Evolutionary conservation across 2,797 vertebrate genomes (phyloP), one percentile per base, ranked within the genome.

Genomic region (Toxotes lorentzi): DNA sequence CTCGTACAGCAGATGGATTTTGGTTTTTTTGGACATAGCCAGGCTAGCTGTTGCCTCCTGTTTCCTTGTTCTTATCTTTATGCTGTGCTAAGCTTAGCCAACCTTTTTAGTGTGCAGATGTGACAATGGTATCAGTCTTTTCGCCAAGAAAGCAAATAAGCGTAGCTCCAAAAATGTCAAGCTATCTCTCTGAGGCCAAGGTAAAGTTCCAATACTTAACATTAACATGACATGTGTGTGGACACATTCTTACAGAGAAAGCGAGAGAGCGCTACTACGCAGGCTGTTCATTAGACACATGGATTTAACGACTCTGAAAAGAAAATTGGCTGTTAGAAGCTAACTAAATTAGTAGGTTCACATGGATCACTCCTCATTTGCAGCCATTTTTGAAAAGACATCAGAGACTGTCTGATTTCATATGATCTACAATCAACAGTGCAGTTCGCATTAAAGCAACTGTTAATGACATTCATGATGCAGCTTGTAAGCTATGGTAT

Each of bases 301-400:
- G 96, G 95, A 94, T 94, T 96, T 95, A 95, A 97, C 96, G 94
- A 95, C 92, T 91, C 92, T 94, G 78, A 91, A 94, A 95, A 76
- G 84, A 96, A 95, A 95, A 93, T 90, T 94, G 94, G 85, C 92
- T 95, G 93, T 95, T 93, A 94, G 94, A 92, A 93, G 78, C 64
- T 61, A 95, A 92, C 91, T 92, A 95, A 97, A 97, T 96, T 94
- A 96, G 94, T 96, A 95, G 94, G 93, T 96, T 92, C 83, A 93
- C 86, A 94, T 95, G 93, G 70, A 85, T 86, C 68, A 56, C 88
- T 87, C 88, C 93, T 93, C 88, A 85, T 92, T 93, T 95, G 82
- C 72, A 83, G 91, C 83, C 74, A 88, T 92, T 95, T 93, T 81
- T 90, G 87, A 95, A 77, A 77, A 82, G 86, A 91, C 86, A 88